phyloP scores from a whole-genome alignment of 2,888 invertebrate species.

The Troilus luridus region DNA sequence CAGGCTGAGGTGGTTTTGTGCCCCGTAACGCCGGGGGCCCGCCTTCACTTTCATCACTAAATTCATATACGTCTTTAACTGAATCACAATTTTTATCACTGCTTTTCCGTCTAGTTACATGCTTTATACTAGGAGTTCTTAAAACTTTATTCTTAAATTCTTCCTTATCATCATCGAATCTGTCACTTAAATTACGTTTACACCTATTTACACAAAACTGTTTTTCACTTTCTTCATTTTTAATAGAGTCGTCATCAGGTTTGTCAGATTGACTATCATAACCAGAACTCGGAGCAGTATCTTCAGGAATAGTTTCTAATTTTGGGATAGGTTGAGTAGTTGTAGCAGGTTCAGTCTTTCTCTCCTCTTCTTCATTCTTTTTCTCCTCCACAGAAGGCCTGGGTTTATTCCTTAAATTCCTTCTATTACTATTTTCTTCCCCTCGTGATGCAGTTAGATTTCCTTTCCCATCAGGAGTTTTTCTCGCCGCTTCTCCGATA shows the following conservation, averaged over 20 bases:
- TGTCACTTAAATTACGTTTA: constrained; percentile 53
- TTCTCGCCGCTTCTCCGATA: constrained; percentile 68
- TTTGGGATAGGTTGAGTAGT: not conserved
- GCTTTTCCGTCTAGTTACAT: constrained; percentile 48
- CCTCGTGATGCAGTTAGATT: constrained; percentile 42
- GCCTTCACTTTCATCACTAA: constrained; percentile 68
- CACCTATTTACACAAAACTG: constrained; percentile 49
- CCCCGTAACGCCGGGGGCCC: constrained; percentile 65
- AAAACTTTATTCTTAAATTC: constrained; percentile 52
- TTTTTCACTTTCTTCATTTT: constrained; percentile 57
- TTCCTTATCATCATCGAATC: constrained; percentile 30
- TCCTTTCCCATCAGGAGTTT: constrained; percentile 8
- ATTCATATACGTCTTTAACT: constrained; percentile 72
- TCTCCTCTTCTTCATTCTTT: constrained; percentile 67
- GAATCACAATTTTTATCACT: constrained; percentile 62
- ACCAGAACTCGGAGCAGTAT: constrained; percentile 53
- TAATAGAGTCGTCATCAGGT: constrained; percentile 45
- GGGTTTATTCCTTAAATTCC: constrained; percentile 52
- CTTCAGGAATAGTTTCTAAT: constrained; percentile 48
- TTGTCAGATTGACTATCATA: constrained; percentile 55
- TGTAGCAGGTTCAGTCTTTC: constrained; percentile 67
- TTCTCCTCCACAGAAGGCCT: constrained; percentile 53
- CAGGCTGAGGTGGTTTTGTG: constrained; percentile 52
- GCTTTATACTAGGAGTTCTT: constrained; percentile 37
- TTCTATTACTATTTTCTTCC: constrained; percentile 48